A percentile compares a stretch with the other conserved stretches of the same genome.
phyloP scores from a whole-genome alignment of 1,140 invertebrate species.

The Drosophila malerkotliana region DNA sequence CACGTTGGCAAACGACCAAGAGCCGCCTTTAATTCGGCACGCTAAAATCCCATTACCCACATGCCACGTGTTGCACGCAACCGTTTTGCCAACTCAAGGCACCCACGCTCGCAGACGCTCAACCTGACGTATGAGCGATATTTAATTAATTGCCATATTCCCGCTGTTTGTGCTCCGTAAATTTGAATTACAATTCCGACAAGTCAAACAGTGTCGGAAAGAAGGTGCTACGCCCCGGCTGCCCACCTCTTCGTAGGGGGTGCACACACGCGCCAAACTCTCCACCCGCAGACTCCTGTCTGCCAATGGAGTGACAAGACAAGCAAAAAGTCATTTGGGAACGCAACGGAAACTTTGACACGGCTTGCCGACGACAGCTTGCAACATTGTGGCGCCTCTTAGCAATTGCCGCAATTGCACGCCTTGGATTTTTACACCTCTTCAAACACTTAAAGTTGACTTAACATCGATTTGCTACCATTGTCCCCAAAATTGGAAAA shows the following conservation, averaged over 20 bases:
- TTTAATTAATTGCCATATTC: constrained; percentile 43
- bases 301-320: constrained; percentile 17
- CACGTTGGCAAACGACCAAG: background rate
- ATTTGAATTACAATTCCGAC: constrained; percentile 34
- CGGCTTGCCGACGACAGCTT: constrained; percentile 30
- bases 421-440: constrained; percentile 29
- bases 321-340: constrained; percentile 20
- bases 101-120: constrained; percentile 9
- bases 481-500: constrained; percentile 29
- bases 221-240: background rate
- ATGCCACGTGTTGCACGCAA: constrained; percentile 23
- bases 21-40: background rate
- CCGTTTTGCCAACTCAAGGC: constrained; percentile 6
- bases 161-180: constrained; percentile 32
- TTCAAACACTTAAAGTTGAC: constrained; percentile 38
- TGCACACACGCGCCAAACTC: background rate
- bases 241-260: background rate
- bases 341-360: constrained; percentile 33
- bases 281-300: background rate
- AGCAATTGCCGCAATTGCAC: constrained; percentile 5
- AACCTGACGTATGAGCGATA: constrained; percentile 42
- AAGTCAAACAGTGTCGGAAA: constrained; percentile 9
- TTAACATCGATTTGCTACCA: constrained; percentile 30
- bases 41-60: constrained; percentile 9
- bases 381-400: constrained; percentile 41